Evolutionary conservation across 2,797 vertebrate species (phyloP).

Genomic region (Agapornis canus): DNA sequence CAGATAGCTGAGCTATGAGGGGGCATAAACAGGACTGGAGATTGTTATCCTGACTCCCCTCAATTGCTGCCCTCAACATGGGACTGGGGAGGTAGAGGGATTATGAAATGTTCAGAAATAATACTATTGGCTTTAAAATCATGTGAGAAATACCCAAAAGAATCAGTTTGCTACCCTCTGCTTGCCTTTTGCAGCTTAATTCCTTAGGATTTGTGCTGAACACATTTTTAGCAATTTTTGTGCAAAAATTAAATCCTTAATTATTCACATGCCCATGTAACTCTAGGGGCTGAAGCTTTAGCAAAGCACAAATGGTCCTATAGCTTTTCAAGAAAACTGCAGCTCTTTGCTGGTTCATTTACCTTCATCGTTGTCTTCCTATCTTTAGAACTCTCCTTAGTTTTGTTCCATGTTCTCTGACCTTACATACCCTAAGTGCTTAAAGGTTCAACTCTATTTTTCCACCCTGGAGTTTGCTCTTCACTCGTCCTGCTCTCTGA

Average conservation of each 20-base stretch:
- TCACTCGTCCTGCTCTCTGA: not conserved
- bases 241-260: not conserved
- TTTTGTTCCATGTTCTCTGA: not conserved
- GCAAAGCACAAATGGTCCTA: not conserved
- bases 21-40: not conserved
- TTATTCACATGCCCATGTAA: not conserved
- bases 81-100: not conserved
- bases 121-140: not conserved
- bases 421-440: accelerated
- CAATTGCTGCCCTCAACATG: not conserved
- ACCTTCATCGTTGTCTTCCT: not conserved
- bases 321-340: not conserved
- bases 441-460: not conserved
- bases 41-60: not conserved
- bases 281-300: not conserved
- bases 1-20: not conserved
- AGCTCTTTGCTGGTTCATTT: not conserved
- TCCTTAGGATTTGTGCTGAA: not conserved
- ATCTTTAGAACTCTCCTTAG: not conserved
- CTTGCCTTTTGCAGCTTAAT: not conserved
- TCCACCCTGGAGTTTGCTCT: not conserved
- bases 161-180: not conserved
- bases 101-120: not conserved
- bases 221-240: not conserved
- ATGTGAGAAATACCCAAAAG: not conserved